Percentiles rank a stretch among this genome's conserved stretches.
Evolutionary conservation across 92 coral and sea anemone species (phyloP).

Genomic region (Porites evermanni): DNA sequence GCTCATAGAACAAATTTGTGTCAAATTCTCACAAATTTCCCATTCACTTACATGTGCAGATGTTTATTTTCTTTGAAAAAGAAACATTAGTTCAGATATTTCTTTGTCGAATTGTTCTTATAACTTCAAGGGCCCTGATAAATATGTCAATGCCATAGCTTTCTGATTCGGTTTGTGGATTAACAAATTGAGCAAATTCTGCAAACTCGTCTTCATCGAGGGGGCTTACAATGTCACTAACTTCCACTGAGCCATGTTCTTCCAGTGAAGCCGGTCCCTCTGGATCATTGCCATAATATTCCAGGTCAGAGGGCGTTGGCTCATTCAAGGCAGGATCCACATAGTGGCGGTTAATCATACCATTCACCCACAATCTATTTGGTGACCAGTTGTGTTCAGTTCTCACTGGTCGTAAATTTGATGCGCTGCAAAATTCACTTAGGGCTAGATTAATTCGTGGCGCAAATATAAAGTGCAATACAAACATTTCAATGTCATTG

Average conservation of each 20-base stretch:
- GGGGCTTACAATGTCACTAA: constrained; percentile 59
- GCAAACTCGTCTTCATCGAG: constrained; percentile 51
- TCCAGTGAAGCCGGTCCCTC: constrained; percentile 55
- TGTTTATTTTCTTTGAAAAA: constrained; percentile 18
- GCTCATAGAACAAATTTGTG: constrained; percentile 26
- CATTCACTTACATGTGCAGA: constrained; percentile 13
- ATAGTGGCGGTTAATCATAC: constrained; percentile 47
- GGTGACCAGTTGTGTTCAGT: constrained; percentile 72
- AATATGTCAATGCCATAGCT: constrained; percentile 65
- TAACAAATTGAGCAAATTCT: constrained; percentile 34
- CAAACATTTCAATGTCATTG: constrained; percentile 16
- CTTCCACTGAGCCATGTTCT: constrained; percentile 63
- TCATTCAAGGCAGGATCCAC: constrained; percentile 39
- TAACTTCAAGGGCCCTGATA: constrained; percentile 40
- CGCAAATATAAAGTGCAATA: constrained; percentile 17
- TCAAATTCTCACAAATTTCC: constrained; percentile 35
- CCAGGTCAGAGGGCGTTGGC: constrained; percentile 44
- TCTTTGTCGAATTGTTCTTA: constrained; percentile 29
- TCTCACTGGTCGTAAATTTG: constrained; percentile 52
- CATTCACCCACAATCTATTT: constrained; percentile 57
- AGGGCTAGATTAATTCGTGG: constrained; percentile 31
- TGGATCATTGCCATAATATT: constrained; percentile 54
- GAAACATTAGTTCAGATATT: constrained; percentile 34
- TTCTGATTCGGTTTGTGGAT: constrained; percentile 58
- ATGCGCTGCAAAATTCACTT: constrained; percentile 47